Conservation (phyloP, 2,113 vertebrate species). For the Catagonus wagneri region DNA sequence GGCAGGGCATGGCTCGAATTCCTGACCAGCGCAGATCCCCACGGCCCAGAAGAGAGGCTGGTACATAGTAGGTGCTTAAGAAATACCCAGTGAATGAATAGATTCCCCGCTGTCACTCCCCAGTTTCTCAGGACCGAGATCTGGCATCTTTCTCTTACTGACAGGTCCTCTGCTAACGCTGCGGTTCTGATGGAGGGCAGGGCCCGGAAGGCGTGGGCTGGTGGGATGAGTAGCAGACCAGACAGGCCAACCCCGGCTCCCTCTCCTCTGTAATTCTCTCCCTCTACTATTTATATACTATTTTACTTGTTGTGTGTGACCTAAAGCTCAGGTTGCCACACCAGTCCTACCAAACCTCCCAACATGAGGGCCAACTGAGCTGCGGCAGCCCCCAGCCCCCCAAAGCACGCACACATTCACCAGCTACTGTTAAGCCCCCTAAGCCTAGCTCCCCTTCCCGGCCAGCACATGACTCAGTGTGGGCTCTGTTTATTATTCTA, state of each 20-base stretch:
- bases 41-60: too few species aligned
- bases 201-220: slow-evolving; percentile 3
- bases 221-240: slow-evolving; percentile 80
- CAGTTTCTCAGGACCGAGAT: neutral
- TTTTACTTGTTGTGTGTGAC: slow-evolving; percentile 84
- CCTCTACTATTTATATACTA: slow-evolving; percentile 77
- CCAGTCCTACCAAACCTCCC: slow-evolving; percentile 43
- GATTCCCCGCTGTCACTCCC: fast-evolving
- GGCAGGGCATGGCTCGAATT: fast-evolving
- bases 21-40: neutral
- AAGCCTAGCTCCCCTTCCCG: neutral
- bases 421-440: slow-evolving; percentile 76
- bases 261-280: slow-evolving; percentile 72
- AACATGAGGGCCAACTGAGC: slow-evolving; percentile 39
- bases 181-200: neutral
- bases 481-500: slow-evolving; percentile 87
- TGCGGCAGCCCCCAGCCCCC: slow-evolving; percentile 35
- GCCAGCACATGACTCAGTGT: slow-evolving; percentile 73
- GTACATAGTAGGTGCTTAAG: neutral
- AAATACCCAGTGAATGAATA: fast-evolving
- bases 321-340: slow-evolving; percentile 73
- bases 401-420: neutral
- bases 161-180: neutral
- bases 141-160: neutral
- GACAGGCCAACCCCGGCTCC: slow-evolving; percentile 70